These are phyloP conservation scores for Eumerus sabulonum DNA, from an alignment of 2,888 invertebrate species.

Conservation along the genomic window DNA sequence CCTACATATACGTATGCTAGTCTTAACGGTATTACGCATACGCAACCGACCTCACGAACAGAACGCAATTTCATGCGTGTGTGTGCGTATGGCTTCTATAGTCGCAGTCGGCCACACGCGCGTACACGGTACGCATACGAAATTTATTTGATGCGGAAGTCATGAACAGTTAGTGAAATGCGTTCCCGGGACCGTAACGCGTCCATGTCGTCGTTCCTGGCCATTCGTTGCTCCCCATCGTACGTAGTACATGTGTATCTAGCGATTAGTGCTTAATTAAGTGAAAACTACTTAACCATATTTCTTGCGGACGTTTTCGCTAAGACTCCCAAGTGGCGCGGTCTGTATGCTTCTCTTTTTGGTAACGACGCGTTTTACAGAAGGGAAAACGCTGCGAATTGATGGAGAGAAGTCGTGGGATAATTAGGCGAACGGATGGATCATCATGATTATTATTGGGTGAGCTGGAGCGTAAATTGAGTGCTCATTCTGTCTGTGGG, in stretches of 20 bases:
- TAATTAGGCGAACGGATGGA: no score
- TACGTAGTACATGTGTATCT: no score
- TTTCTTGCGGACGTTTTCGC: constrained; percentile 30
- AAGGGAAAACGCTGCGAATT: no score
- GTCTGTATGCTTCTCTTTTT: no score
- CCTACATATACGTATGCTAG: not conserved
- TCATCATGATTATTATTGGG: no score
- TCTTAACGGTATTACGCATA: constrained; percentile 48
- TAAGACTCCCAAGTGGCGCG: no score
- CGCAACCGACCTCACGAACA: constrained; percentile 54
- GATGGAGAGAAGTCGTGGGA: no score
- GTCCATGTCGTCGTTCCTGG: constrained; percentile 6
- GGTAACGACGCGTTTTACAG: no score
- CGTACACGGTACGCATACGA: constrained; percentile 61
- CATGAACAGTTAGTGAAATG: constrained; percentile 66
- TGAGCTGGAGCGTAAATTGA: no score
- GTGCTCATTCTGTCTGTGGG: no score
- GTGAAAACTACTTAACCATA: constrained; percentile 56
- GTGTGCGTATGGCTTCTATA: constrained; percentile 12
- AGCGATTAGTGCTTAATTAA: constrained; percentile 58
- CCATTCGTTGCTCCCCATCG: constrained; percentile 18
- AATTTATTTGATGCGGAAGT: constrained; percentile 68
- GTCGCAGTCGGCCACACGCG: constrained; percentile 52
- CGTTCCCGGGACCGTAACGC: constrained; percentile 18
- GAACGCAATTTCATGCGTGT: constrained; percentile 39